Evolutionary conservation across 2,888 invertebrate genomes (phyloP), one percentile per base, ranked within the genome.

Genomic region (Drosophila lacicola): DNA sequence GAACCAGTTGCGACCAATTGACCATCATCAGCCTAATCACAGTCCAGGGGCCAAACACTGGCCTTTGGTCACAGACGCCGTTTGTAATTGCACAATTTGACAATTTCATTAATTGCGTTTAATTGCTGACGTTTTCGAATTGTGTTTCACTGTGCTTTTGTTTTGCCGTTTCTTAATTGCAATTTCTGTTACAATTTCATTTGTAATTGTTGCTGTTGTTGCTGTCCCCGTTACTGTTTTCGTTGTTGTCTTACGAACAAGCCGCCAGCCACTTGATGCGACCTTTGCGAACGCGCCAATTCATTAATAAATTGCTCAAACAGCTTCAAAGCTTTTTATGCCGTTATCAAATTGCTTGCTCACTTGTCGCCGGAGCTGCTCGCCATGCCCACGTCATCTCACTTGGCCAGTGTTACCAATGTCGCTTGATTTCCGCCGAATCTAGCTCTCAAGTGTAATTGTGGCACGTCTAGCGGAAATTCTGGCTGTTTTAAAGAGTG

Each of bases 51-150:
- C n/a, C 11, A 46, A 29, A n/a, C 36, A 29, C 36, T 41, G 61
- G 46, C 46, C 64, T 51, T 37, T 53, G 62, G 42, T 34, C 44
- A n/a, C 34, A 19, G 19, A 5, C 17, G n/a, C 46, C 51, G 21
- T 47, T 79, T 67, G 51, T 77, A 83, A 88, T 83, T 88, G 78
- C 62, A 79, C 80, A 75, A 69, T 78, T 76, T 76, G 78, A 75
- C 65, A 79, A 82, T 86, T 88, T 73, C 67, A 86, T 83, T 88
- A 83, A 83, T 83, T 83, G 80, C 70, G 61, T 70, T 86, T 86
- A 83, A 83, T 83, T 88, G 88, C 73, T 66, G 58, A 71, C 68
- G 69, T 82, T 86, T 72, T 56, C 70, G 57, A 81, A 75, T 72
- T 72, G 75, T 56, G 58, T 44, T 51, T 17, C 46, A 45, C 70